Base-by-base conservation (phyloP, 1,140 invertebrate genomes). In the Vanessa atalanta region DNA sequence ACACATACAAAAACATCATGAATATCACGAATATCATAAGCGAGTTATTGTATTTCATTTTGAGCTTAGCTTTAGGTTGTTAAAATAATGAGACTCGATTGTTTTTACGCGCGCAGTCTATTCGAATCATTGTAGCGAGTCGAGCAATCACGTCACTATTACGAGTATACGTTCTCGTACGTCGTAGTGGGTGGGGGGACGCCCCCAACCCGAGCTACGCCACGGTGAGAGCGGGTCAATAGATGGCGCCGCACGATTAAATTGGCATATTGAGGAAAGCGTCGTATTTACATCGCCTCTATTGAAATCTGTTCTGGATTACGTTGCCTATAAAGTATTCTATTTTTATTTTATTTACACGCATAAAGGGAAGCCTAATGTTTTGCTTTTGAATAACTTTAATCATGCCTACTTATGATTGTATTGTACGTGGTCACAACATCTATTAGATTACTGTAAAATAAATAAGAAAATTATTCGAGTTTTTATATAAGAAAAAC, bases 191-290 rank as follows among this genome's bases (percentile, higher is more conserved):
- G 65, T 65, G 65, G 64, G 31, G 48, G 65, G 66, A 15, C 53
- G 47, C 55, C 68, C 20, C 60, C 26, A 64, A 50, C 55, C 47
- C 37, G 7, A 43, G 37, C 37, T 43, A 43, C 37, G 48, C 60
- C 72, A 48, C 63, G 14, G 63, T 60, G 47, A 74, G 73, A 55
- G 51, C 71, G 61, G 61, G 67, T 80, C 85, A 78, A 88, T 88
- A 90, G 88, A 89, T 89, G 88, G 88, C 88, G 86, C 73, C 78
- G 57, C 76, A 73, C 82, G 87, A 88, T 90, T 86, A 86, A 60
- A 88, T 84, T 85, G 82, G 80, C 83, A 84, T 81, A 85, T 84
- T 82, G 82, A 82, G 79, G 82, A 76, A 76, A 72, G 75, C 77
- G 73, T 72, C 73, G 70, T 73, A 78, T 82, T 77, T 79, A 78